A percentile compares a stretch with the other conserved stretches of the same genome.
These are phyloP conservation scores for Serrognathus titanus DNA, from an alignment of 2,888 invertebrate genomes.

Conservation along the genomic window DNA sequence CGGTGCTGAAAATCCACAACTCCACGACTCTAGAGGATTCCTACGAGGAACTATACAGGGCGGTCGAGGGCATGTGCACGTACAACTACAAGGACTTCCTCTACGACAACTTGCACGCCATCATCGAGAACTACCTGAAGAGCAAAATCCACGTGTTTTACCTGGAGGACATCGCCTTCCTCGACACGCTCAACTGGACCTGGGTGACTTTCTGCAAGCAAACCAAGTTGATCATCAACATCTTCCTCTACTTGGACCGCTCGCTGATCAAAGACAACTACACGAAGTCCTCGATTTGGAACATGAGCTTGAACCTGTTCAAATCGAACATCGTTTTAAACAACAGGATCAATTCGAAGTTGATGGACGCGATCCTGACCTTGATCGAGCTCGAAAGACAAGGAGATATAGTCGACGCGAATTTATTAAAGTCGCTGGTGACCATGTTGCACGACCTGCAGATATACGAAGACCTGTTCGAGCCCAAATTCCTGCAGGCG, in stretches of 20 bases:
- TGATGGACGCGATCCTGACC: constrained; percentile 83
- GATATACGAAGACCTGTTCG: constrained; percentile 82
- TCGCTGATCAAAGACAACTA: constrained; percentile 92
- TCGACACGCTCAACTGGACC: constrained; percentile 83
- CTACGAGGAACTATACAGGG: constrained; percentile 88
- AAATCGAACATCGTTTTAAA: constrained; percentile 86
- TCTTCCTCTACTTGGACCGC: constrained; percentile 93
- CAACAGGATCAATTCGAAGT: constrained; percentile 76
- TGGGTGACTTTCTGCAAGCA: constrained; percentile 94
- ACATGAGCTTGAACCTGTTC: constrained; percentile 91
- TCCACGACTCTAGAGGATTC: constrained; percentile 54
- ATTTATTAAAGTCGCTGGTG: constrained; percentile 83
- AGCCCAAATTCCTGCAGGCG: constrained; percentile 79
- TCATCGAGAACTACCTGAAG: constrained; percentile 81
- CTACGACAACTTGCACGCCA: constrained; percentile 76
- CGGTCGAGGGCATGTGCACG: constrained; percentile 94
- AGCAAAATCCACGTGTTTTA: constrained; percentile 81
- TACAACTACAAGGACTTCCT: constrained; percentile 86
- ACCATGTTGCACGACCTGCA: constrained; percentile 93
- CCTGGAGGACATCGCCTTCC: constrained; percentile 79
- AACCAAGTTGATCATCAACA: constrained; percentile 95
- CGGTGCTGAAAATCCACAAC: constrained; percentile 21
- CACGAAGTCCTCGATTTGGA: constrained; percentile 90
- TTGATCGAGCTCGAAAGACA: constrained; percentile 87
- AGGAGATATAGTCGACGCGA: constrained; percentile 83